Conservation (phyloP, 2,113 vertebrate species). For the Phocoena phocoena region DNA sequence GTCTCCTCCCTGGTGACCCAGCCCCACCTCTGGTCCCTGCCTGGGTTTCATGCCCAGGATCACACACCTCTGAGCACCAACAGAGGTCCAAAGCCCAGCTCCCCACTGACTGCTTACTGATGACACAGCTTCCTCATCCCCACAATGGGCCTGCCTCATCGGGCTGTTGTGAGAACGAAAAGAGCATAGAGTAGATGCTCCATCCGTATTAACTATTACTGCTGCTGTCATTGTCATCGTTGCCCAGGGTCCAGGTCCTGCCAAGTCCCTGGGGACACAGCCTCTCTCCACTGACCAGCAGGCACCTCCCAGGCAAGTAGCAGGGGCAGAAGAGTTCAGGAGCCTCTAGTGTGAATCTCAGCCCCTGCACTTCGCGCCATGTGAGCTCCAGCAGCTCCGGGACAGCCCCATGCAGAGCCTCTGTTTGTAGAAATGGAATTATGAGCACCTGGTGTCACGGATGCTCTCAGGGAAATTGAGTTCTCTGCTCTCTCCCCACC, state of each 20-base stretch:
- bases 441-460: fast-evolving
- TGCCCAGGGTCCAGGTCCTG: neutral
- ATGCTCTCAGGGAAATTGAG: fast-evolving
- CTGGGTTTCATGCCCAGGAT: neutral
- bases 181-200: fast-evolving
- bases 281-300: neutral
- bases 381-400: neutral
- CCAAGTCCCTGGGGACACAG: neutral
- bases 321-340: neutral
- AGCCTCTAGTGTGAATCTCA: neutral
- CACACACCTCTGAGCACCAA: neutral
- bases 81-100: neutral
- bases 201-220: fast-evolving
- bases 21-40: neutral
- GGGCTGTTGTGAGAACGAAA: neutral
- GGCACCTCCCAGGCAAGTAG: neutral
- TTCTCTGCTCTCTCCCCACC: neutral
- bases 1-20: neutral
- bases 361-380: fast-evolving
- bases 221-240: fast-evolving
- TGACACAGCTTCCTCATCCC: neutral
- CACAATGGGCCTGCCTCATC: fast-evolving
- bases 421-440: neutral
- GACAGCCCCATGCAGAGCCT: neutral
- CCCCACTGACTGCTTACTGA: fast-evolving